Evolutionary conservation across 2,888 invertebrate genomes (phyloP), one percentile per base, ranked within the genome.

Genomic region (Ptychoptera albimana): DNA sequence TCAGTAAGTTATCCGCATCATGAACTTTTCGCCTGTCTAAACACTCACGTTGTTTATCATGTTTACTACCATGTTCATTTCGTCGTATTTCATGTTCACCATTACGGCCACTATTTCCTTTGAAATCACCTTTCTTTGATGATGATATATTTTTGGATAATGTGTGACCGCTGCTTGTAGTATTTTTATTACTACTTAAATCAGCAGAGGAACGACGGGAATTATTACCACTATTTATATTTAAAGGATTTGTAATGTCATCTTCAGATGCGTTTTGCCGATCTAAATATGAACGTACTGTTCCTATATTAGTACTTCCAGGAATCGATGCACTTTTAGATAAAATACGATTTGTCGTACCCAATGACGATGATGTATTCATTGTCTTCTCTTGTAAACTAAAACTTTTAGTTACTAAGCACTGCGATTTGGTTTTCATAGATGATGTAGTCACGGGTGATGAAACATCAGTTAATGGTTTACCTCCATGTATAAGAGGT

Each of bases 291-390:
- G 35, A 16, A 49, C 53, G 55, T 35, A 59, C 51, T 41, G 64
- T 63, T 49, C 64, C 63, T 50, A 59, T 53, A 50, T 64, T 64
- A 49, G 61, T 63, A 56, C 63, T 63, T 29, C 64, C 63, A 44
- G 65, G 63, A 51, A 66, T 59, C 40, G 64, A 65, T 36, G 53
- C 54, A 30, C 63, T 63, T 50, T 65, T 65, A 34, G 56, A 57
- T 29, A 65, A 54, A 43, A 54, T 46, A 12, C 57, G 55, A 42
- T 42, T 44, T 3, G 14, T 30, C 2, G 34, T 12, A 37, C 36
- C 5, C 38, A 42, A 46, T 36, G 49, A 39, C 9, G 50, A 37
- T 42, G 50, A 32, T 35, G 51, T 31, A 6, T 45, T 37, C 37
- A 42, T 31, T n/a, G 50, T 41, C 44, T 54, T 50, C 42, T 55